Base-by-base conservation (phyloP, 2,888 invertebrate species). In the Stegophylla sp. region DNA sequence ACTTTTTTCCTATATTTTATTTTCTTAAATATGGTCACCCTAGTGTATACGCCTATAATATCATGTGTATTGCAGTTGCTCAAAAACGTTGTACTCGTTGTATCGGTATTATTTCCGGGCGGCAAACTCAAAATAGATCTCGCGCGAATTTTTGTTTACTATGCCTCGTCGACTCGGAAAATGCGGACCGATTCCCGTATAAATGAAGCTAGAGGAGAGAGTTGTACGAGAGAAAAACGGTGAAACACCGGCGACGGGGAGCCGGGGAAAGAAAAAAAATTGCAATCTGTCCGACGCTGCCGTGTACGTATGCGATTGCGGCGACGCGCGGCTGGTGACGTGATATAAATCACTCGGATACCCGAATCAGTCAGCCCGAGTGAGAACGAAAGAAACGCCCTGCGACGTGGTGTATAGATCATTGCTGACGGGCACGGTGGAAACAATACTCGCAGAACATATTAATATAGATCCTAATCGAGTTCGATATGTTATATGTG, bases 171-270 rank as follows among this genome's bases (percentile, higher is more conserved):
- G 69, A 51, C n/a, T 34, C 28, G 20, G 9, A 45, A 51, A 69
- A 69, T 69, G 28, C 20, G 51, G 17, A 12, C 51, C 48, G n/a
- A 69, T 51, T n/a, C n/a, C n/a, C n/a, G 34, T 34, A 51, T 69
- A 5, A 17, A n/a, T n/a, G n/a, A n/a, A n/a, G 28, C 20, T 7
- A 69, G 34, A 1, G 26, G 26, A 26, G 43, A 66, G 12, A 15
- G 45, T 67, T 15, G 23, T 23, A 67, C 26, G 23, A 26, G 45
- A n/a, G 26, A 26, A 45, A 45, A 26, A 17, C 23, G 20, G 56
- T 12, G 23, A 56, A 56, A 23, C 56, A 20, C 56, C 23, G 20
- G 3, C 45, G 45, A 12, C 45, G 45, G 45, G 13, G 15, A 45
- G 1, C 56, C 3, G 20, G 20, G 20, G 23, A 56, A 12, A 56